These are phyloP conservation scores for Lycocorax pyrrhopterus DNA, from an alignment of 2,113 vertebrate species.

Conservation along the genomic window DNA sequence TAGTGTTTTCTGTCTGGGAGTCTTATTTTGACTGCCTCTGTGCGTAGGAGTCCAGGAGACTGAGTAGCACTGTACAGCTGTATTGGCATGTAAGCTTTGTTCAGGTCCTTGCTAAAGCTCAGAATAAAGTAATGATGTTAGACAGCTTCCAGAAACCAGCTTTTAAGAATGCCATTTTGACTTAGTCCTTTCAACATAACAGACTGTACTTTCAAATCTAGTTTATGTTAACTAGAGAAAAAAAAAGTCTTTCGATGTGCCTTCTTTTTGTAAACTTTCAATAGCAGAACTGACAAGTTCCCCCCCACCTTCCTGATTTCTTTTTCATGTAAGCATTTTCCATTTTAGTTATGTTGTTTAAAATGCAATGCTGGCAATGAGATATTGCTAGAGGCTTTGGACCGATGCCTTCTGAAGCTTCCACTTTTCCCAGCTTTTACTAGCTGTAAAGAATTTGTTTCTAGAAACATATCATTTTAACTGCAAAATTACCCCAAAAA, in stretches of 20 bases:
- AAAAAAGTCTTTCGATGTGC: background rate
- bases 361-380: slow-evolving; percentile 35
- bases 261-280: background rate
- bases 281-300: background rate
- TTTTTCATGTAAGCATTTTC: background rate
- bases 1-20: background rate
- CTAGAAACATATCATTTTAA: slow-evolving; percentile 56
- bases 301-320: background rate
- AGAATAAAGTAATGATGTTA: background rate
- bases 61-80: background rate
- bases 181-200: background rate
- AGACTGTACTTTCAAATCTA: background rate
- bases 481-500: slow-evolving; percentile 53
- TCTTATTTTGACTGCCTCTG: background rate
- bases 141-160: background rate
- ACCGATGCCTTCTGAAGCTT: slow-evolving; percentile 32
- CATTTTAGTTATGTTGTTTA: slow-evolving; percentile 21
- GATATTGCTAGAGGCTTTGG: slow-evolving; percentile 57
- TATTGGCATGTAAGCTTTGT: background rate
- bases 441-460: slow-evolving; percentile 55
- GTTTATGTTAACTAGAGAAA: background rate
- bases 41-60: background rate
- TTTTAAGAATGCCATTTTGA: background rate
- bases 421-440: slow-evolving; percentile 37
- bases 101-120: background rate